Percentiles rank a stretch among this genome's conserved stretches.
These are phyloP conservation scores for Brenthis ino DNA, from an alignment of 2,888 invertebrate genomes.

Conservation along the genomic window DNA sequence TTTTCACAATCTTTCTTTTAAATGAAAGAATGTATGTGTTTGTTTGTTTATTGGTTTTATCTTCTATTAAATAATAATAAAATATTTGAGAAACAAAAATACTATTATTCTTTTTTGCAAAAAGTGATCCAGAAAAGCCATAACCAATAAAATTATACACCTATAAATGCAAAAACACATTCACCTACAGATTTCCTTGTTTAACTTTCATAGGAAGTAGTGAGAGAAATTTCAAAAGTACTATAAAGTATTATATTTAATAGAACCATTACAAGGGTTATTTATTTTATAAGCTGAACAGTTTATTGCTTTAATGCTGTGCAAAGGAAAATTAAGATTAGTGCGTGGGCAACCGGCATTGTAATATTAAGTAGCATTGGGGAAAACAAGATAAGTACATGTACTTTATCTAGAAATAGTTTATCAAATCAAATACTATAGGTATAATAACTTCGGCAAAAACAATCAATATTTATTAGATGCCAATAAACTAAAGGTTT, in stretches of 20 bases:
- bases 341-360: conserved; percentile 19
- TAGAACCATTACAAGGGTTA: conserved; percentile 36
- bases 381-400: neutral
- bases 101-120: too few relatives aligned
- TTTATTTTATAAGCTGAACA: conserved; percentile 53
- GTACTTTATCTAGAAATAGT: too few relatives aligned
- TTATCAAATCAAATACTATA: too few relatives aligned
- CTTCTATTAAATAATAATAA: too few relatives aligned
- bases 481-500: too few relatives aligned
- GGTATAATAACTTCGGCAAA: too few relatives aligned
- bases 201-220: conserved; percentile 10
- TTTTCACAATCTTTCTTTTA: neutral
- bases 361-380: conserved; percentile 8
- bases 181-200: neutral
- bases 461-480: too few relatives aligned
- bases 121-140: too few relatives aligned
- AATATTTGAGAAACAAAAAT: too few relatives aligned
- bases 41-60: too few relatives aligned
- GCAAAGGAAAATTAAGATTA: conserved; percentile 27
- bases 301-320: conserved; percentile 49
- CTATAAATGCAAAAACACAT: neutral
- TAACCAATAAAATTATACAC: neutral
- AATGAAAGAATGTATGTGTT: too few relatives aligned
- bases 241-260: conserved; percentile 41
- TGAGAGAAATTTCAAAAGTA: conserved; percentile 13